Conservation (phyloP, 2,888 invertebrate species). For the Mechanitis mazaeus region DNA sequence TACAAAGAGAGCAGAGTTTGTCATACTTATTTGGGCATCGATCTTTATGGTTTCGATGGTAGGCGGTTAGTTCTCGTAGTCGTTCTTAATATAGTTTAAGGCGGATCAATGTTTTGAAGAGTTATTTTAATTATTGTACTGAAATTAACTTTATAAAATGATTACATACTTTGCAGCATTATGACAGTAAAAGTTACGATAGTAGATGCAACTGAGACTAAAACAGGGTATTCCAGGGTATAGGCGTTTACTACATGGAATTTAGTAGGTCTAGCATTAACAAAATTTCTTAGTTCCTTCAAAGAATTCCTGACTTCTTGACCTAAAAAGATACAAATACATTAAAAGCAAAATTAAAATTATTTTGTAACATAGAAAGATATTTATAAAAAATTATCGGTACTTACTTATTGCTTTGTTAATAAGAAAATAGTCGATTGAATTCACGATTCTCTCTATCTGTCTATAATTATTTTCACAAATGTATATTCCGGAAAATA, state of each 20-base stretch:
- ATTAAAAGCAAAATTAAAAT: conserved; percentile 8
- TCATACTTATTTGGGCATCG: too few relatives aligned
- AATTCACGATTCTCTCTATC: not conserved
- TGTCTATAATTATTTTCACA: conserved; percentile 4
- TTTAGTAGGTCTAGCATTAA: conserved; percentile 43
- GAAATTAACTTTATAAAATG: not conserved
- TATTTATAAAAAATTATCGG: not conserved
- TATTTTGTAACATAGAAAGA: not conserved
- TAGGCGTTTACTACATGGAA: conserved; percentile 55
- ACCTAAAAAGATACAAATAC: conserved; percentile 35
- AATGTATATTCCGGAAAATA: not conserved
- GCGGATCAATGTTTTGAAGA: too few relatives aligned
- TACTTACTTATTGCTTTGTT: not conserved
- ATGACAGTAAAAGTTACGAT: conserved; percentile 63
- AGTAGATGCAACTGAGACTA: conserved; percentile 51
- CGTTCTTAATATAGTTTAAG: too few relatives aligned
- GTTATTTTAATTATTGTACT: too few relatives aligned
- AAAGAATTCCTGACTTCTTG: conserved; percentile 37
- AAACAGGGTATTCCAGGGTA: conserved; percentile 45
- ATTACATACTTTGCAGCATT: conserved; percentile 45
- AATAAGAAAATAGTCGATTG: not conserved
- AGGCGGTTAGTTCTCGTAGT: too few relatives aligned
- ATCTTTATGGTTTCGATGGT: too few relatives aligned
- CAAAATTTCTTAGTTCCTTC: conserved; percentile 41
- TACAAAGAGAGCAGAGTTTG: too few relatives aligned